These are phyloP conservation scores for Neosilurus mollespiculum DNA, from an alignment of 2,797 vertebrate species.

Conservation along the genomic window DNA sequence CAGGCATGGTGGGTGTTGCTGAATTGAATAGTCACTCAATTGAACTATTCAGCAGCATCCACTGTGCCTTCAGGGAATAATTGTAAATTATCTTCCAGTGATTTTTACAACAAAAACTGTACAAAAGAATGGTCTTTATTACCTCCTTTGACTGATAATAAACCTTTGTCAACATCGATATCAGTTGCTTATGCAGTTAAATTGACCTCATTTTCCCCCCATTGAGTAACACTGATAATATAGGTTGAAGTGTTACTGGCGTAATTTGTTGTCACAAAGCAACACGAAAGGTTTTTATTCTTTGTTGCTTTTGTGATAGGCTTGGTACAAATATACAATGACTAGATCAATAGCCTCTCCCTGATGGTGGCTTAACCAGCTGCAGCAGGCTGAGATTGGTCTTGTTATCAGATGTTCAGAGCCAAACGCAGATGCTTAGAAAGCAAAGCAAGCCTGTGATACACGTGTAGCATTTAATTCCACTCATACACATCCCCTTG, in stretches of 20 bases:
- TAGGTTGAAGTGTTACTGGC: conserved; percentile 14
- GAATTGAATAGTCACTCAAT: too few species aligned
- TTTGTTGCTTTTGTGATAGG: conserved; percentile 42
- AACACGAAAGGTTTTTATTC: conserved; percentile 11
- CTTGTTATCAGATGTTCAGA: conserved; percentile 52
- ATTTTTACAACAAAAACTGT: conserved; percentile 27
- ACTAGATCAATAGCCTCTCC: conserved; percentile 52
- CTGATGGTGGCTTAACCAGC: conserved; percentile 45
- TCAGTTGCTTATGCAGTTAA: conserved; percentile 36
- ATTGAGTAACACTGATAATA: conserved; percentile 28
- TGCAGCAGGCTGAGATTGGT: conserved; percentile 42
- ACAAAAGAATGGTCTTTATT: conserved; percentile 38
- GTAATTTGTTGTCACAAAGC: conserved; percentile 38
- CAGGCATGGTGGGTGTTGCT: too few species aligned
- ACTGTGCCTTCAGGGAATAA: too few species aligned
- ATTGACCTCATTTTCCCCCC: conserved; percentile 18
- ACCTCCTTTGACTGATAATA: conserved; percentile 30
- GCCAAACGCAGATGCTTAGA: conserved; percentile 38
- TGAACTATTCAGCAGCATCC: too few species aligned
- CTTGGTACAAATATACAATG: conserved; percentile 47
- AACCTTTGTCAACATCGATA: conserved; percentile 35
- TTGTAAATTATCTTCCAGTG: background rate
- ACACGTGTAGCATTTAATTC: conserved; percentile 44
- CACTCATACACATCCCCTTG: background rate
- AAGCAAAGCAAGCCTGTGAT: conserved; percentile 36